These are phyloP conservation scores for Hydra vulgaris DNA, from an alignment of 30 jellyfish, hydroid and myxozoan species.

Conservation along the genomic window DNA sequence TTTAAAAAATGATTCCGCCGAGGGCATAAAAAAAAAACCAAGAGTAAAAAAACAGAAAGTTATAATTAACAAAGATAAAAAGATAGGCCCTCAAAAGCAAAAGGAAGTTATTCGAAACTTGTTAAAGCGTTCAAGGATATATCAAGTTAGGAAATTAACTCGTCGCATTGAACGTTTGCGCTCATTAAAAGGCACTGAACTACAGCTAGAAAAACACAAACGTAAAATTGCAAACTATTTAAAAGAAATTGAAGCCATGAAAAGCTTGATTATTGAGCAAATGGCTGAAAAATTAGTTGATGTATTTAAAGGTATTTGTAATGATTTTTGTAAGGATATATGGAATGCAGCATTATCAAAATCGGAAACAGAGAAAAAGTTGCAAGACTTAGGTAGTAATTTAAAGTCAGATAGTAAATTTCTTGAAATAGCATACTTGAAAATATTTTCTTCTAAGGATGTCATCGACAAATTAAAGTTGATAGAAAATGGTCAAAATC, in stretches of 20 bases:
- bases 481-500: slow-evolving; percentile 5
- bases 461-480: slow-evolving; percentile 2
- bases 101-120: slow-evolving; percentile 13
- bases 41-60: background rate
- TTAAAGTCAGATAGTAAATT: background rate
- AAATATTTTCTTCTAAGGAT: slow-evolving; percentile 24
- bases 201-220: slow-evolving; percentile 9
- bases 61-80: background rate
- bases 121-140: slow-evolving; percentile 15
- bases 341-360: slow-evolving; percentile 9
- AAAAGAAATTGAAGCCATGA: slow-evolving; percentile 27
- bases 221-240: slow-evolving; percentile 15
- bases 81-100: slow-evolving; percentile 25
- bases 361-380: background rate
- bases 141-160: slow-evolving; percentile 24
- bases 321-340: background rate
- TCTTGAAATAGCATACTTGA: slow-evolving; percentile 9
- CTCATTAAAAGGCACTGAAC: slow-evolving; percentile 12
- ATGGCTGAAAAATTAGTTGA: slow-evolving; percentile 11
- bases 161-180: slow-evolving; percentile 22
- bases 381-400: slow-evolving; percentile 2
- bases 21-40: background rate
- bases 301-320: slow-evolving; percentile 13
- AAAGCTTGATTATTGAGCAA: slow-evolving; percentile 4
- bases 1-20: no score